A percentile compares a stretch with the other conserved stretches of the same genome.
Conservation (phyloP, 1,140 invertebrate species). For the Scaptomyza graminum region DNA sequence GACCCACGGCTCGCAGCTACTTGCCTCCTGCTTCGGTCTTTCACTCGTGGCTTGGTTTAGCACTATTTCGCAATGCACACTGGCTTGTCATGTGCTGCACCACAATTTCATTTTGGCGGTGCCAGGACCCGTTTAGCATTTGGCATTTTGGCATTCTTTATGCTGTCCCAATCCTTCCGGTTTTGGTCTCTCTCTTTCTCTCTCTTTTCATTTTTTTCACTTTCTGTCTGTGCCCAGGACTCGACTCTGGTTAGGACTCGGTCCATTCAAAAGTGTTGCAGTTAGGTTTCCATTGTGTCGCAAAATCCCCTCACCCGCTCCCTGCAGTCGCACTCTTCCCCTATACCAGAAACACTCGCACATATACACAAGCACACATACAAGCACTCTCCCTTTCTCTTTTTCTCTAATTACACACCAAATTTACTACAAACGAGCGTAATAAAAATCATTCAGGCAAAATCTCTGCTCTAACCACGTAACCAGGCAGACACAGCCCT, state of each 20-base stretch:
- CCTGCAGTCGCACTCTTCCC: neutral
- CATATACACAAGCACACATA: neutral
- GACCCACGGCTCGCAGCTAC: slow-evolving; percentile 17
- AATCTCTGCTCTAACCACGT: slow-evolving; percentile 65
- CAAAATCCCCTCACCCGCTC: slow-evolving; percentile 29
- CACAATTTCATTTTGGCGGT: slow-evolving; percentile 67
- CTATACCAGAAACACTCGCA: too few species aligned
- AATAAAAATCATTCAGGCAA: slow-evolving; percentile 79
- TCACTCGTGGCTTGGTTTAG: neutral
- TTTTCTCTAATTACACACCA: slow-evolving; percentile 73
- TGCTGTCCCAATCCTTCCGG: slow-evolving; percentile 24
- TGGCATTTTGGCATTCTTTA: slow-evolving; percentile 46
- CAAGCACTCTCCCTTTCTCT: neutral
- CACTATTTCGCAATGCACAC: neutral
- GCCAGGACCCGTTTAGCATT: slow-evolving; percentile 54
- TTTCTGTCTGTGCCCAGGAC: neutral
- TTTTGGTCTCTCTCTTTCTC: slow-evolving; percentile 7
- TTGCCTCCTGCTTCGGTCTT: too few species aligned
- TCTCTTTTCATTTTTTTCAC: neutral
- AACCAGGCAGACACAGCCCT: slow-evolving; percentile 6
- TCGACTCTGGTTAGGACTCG: neutral
- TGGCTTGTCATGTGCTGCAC: slow-evolving; percentile 34
- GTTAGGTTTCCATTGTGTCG: slow-evolving; percentile 52
- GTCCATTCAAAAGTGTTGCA: slow-evolving; percentile 9
- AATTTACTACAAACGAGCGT: slow-evolving; percentile 79